Conservation (phyloP, 2,113 vertebrate species). For the Tragelaphus imberbis region DNA sequence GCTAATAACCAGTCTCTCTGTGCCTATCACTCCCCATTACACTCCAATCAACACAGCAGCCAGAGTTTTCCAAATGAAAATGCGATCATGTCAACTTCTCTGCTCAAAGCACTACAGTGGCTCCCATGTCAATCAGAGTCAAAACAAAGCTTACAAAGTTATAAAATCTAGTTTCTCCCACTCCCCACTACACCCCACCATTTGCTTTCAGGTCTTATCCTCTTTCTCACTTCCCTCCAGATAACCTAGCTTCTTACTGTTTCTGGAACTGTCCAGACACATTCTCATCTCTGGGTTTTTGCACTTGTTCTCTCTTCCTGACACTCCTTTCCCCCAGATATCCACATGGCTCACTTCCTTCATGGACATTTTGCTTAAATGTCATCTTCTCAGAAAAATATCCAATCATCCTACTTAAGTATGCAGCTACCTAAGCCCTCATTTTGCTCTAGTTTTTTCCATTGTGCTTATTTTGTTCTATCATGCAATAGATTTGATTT, state of each 20-base stretch:
- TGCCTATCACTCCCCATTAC: neutral
- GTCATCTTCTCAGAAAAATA: neutral
- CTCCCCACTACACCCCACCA: neutral
- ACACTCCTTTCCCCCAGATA: neutral
- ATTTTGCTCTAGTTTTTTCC: neutral
- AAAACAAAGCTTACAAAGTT: neutral
- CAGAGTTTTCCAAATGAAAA: neutral
- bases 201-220: neutral
- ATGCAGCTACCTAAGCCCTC: neutral
- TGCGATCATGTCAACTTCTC: neutral
- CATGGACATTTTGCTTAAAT: neutral
- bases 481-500: neutral
- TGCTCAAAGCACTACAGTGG: neutral
- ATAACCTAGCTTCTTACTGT: neutral
- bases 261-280: neutral
- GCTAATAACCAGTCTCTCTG: neutral
- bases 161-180: neutral
- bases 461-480: neutral
- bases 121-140: neutral
- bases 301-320: neutral
- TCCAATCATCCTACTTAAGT: neutral
- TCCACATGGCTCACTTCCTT: neutral
- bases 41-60: neutral
- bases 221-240: neutral
- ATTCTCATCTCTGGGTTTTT: neutral